phyloP scores from a whole-genome alignment of 2,797 vertebrate genomes.

The Parauchenoglanis ngamensis region DNA sequence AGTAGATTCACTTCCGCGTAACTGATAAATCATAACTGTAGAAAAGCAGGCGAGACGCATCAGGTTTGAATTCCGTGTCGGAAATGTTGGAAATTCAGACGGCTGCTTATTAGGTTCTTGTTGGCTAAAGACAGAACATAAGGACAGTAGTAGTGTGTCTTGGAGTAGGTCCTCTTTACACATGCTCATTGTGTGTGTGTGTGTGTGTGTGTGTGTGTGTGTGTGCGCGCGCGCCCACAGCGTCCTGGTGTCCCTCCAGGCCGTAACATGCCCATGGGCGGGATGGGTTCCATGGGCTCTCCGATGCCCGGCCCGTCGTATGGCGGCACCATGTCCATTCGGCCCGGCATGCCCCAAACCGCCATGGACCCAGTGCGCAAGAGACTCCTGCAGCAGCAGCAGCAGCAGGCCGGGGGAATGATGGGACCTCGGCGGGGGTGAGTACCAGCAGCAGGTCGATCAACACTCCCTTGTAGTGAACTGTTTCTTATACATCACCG shows the following conservation, averaged over 20 bases:
- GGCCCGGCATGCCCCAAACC: conserved; percentile 86
- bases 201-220: conserved; percentile 38
- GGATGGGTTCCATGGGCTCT: conserved; percentile 83
- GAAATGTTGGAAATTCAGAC: neutral
- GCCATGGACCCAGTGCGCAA: conserved; percentile 91
- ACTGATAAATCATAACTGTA: neutral
- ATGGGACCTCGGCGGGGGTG: conserved; percentile 87
- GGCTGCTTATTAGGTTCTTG: neutral
- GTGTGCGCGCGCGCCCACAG: conserved; percentile 65
- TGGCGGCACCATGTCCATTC: conserved; percentile 80
- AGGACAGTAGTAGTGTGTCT: neutral
- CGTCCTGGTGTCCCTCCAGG: conserved; percentile 83
- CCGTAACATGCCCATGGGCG: conserved; percentile 82
- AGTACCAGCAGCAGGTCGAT: conserved; percentile 48
- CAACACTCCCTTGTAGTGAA: neutral
- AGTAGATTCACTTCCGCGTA: neutral
- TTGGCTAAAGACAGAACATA: neutral
- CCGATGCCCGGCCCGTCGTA: conserved; percentile 85
- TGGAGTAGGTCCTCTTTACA: neutral
- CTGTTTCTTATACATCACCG: neutral
- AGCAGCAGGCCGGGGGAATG: conserved; percentile 77
- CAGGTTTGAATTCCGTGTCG: neutral
- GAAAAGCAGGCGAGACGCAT: neutral
- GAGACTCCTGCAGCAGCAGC: conserved; percentile 80
- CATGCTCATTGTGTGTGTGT: neutral